Conservation (phyloP, 2,888 invertebrate genomes). For the Graphium colonna region DNA sequence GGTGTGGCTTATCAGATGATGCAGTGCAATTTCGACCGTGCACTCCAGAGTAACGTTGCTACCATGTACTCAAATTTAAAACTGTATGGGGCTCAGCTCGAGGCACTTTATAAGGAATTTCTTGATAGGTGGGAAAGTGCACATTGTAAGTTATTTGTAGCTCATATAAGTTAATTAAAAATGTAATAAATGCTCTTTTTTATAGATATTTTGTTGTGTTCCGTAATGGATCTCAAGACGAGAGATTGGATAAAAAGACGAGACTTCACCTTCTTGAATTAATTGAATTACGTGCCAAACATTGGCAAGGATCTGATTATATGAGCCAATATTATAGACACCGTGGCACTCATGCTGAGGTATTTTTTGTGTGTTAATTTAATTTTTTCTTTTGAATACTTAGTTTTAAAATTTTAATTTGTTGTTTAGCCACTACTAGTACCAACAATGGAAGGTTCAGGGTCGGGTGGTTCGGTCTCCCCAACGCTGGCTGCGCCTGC, state of each 20-base stretch:
- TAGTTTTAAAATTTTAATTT: background rate
- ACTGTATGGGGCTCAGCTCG: constrained; percentile 89
- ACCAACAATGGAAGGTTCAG: constrained; percentile 76
- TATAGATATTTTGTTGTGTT: constrained; percentile 90
- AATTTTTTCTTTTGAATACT: constrained; percentile 9
- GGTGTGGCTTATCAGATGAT: constrained; percentile 88
- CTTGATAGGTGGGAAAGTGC: constrained; percentile 81
- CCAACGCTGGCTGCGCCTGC: constrained; percentile 80
- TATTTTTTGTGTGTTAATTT: constrained; percentile 32
- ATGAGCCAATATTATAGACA: constrained; percentile 91
- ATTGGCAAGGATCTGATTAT: constrained; percentile 92
- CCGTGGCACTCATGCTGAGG: constrained; percentile 82
- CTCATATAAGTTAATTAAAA: no score
- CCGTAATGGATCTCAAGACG: constrained; percentile 93
- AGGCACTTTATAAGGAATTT: constrained; percentile 91
- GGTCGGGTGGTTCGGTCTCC: constrained; percentile 69
- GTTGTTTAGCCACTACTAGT: constrained; percentile 61
- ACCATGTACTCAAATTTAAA: constrained; percentile 90
- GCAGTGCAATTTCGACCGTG: constrained; percentile 86
- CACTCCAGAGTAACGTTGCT: constrained; percentile 85
- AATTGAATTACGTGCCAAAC: constrained; percentile 94
- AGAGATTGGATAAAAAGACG: constrained; percentile 90
- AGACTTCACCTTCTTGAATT: constrained; percentile 94
- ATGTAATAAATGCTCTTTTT: no score
- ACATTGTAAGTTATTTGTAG: background rate